Base-by-base conservation (phyloP, 2,797 vertebrate genomes). In the Stomatorhinus walkeri region DNA sequence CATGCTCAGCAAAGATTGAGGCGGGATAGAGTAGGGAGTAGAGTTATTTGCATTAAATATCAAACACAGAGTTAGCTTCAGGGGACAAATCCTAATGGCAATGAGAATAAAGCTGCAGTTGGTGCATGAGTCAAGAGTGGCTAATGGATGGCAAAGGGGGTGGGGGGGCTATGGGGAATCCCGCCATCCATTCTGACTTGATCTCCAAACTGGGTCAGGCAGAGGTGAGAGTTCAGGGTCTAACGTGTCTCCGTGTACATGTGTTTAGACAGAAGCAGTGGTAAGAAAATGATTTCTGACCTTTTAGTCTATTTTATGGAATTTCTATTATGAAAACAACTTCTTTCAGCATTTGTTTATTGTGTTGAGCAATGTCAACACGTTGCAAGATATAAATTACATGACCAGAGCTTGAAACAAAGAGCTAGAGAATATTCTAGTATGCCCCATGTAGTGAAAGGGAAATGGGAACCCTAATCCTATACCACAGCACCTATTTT, bases 141-240 rank as follows among this genome's bases (percentile, higher is more conserved):
- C 68, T 72, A 72, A 72, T 72, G 68, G 68, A 36, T 72, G 68
- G 5, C 1, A 12, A 12, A 16, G 28, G 12, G 49, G 14, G 6
- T 5, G 28, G 12, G 49, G 14, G 6, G 32, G 68, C 28, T 36
- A 6, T 72, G 28, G 68, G 68, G 68, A 72, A 36, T 72, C 24
- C 61, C 24, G 3, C 56, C 24, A 32, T 68, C 61, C n/a, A 68
- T 68, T 68, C 1, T 36, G 68, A 36, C 68, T 36, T 36, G 28
- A 36, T 72, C 68, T 72, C 68, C 32, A 72, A 36, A 36, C 68
- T 72, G 85, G 89, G 85, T 89, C 68, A 59, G 49, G 49, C 32
- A 7, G 64, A 49, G 89, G 85, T 89, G 22, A 89, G 40, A 87
- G 89, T 54, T 89, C 43, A 76, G 46, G 9, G 54, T 59, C 52